Evolutionary conservation across 2,888 invertebrate species (phyloP).

Genomic region (Leptopilina myrica): DNA sequence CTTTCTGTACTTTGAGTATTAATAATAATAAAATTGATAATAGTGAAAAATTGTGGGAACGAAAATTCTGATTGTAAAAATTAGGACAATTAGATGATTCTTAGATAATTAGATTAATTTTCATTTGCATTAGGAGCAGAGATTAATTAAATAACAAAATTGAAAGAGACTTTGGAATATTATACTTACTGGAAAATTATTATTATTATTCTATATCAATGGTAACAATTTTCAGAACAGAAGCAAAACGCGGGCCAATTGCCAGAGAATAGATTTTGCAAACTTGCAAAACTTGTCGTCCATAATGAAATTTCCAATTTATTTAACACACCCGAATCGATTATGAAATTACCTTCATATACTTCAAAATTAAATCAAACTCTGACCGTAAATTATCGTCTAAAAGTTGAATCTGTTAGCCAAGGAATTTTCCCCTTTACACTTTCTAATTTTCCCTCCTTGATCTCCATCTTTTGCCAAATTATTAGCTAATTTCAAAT

Average conservation of each 20-base stretch:
- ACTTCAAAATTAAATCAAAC: background rate
- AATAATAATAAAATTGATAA: too few species aligned
- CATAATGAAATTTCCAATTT: constrained; percentile 32
- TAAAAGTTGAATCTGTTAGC: constrained; percentile 15
- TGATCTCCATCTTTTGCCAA: too few species aligned
- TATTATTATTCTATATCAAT: constrained; percentile 7
- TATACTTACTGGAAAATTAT: background rate
- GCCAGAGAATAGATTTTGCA: constrained; percentile 22
- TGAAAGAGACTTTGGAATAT: background rate
- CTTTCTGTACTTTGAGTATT: too few species aligned
- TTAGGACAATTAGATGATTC: too few species aligned
- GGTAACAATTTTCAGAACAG: background rate
- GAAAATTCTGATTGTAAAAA: too few species aligned
- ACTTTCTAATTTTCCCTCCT: too few species aligned
- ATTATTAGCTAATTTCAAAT: too few species aligned
- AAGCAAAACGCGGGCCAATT: background rate
- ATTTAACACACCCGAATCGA: constrained; percentile 11
- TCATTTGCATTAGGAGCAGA: too few species aligned
- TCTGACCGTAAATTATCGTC: background rate
- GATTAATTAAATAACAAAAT: background rate
- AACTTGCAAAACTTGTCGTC: constrained; percentile 15
- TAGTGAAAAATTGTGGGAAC: too few species aligned
- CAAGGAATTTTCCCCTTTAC: background rate
- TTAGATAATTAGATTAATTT: too few species aligned
- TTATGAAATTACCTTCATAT: background rate